Conservation (phyloP, 2,113 vertebrate genomes). For the Chlorocebus sabaeus region DNA sequence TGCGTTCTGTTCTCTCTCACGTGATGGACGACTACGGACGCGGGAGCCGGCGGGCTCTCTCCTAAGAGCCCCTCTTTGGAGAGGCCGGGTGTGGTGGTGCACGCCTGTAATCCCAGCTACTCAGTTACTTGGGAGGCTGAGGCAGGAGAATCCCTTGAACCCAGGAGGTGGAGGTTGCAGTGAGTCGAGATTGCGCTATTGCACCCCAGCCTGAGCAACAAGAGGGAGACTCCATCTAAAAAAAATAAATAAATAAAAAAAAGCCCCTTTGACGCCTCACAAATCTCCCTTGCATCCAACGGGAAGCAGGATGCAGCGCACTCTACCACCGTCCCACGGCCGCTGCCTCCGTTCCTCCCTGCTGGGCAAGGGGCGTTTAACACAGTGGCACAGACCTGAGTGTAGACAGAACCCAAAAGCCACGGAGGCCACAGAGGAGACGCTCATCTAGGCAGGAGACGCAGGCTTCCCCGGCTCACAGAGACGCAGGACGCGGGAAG, state of each 20-base stretch:
- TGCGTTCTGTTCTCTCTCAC: background rate
- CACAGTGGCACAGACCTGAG: accelerated
- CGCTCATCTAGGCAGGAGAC: accelerated
- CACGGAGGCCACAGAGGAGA: accelerated
- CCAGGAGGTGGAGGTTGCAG: too few species aligned
- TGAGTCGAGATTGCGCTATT: too few species aligned
- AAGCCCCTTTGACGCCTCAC: too few species aligned
- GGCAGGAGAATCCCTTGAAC: too few species aligned
- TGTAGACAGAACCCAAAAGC: accelerated
- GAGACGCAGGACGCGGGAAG: accelerated
- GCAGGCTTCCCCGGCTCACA: background rate
- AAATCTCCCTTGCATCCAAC: accelerated
- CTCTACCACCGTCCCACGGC: accelerated
- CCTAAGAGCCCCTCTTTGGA: too few species aligned
- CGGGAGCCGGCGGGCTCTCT: background rate
- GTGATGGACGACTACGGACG: accelerated
- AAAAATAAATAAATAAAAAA: too few species aligned
- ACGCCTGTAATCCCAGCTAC: too few species aligned
- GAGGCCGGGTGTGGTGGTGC: too few species aligned
- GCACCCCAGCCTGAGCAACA: too few species aligned
- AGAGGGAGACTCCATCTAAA: too few species aligned
- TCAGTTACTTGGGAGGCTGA: too few species aligned
- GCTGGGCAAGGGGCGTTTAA: accelerated
- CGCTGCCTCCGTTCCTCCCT: accelerated
- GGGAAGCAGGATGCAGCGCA: accelerated